Conservation (phyloP, 1,140 invertebrate genomes). For the Mamestra configurata region DNA sequence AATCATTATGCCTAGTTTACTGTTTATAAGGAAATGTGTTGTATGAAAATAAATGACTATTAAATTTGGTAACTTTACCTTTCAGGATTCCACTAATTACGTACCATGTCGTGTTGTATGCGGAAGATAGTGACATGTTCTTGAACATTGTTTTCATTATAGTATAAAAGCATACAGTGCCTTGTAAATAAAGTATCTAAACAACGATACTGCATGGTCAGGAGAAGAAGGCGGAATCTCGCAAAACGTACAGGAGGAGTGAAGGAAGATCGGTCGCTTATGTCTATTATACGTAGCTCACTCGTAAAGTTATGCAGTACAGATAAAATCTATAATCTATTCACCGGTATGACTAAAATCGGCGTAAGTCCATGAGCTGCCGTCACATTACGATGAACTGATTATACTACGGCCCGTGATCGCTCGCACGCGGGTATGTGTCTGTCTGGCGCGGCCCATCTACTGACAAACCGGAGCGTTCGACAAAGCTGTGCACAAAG, state of each 20-base stretch:
- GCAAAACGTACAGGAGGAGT: slow-evolving; percentile 38
- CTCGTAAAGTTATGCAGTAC: slow-evolving; percentile 68
- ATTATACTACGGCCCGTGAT: slow-evolving; percentile 12
- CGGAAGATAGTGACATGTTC: slow-evolving; percentile 18
- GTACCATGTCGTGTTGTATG: slow-evolving; percentile 39
- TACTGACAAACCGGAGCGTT: slow-evolving; percentile 41
- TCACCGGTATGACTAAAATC: slow-evolving; percentile 57
- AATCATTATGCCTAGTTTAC: slow-evolving; percentile 59
- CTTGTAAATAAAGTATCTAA: slow-evolving; percentile 37
- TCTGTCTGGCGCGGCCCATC: slow-evolving; percentile 38
- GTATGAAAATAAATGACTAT: slow-evolving; percentile 81
- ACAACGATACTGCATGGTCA: slow-evolving; percentile 24
- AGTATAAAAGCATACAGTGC: slow-evolving; percentile 6
- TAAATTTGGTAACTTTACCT: slow-evolving; percentile 72
- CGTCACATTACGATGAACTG: slow-evolving; percentile 60
- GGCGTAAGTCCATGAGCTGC: slow-evolving; percentile 50
- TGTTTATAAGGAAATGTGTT: slow-evolving; percentile 65
- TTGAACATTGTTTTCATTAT: background rate
- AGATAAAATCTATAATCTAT: slow-evolving; percentile 62
- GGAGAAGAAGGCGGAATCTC: slow-evolving; percentile 43
- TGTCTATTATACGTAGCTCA: slow-evolving; percentile 78
- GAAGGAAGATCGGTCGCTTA: slow-evolving; percentile 67
- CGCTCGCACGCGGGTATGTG: slow-evolving; percentile 1
- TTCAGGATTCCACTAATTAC: slow-evolving; percentile 44
- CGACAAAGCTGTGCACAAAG: slow-evolving; percentile 55